A percentile compares a stretch with the other conserved stretches of the same genome.
These are phyloP conservation scores for Rhopalosiphum maidis DNA, from an alignment of 1,140 invertebrate species.

Conservation along the genomic window DNA sequence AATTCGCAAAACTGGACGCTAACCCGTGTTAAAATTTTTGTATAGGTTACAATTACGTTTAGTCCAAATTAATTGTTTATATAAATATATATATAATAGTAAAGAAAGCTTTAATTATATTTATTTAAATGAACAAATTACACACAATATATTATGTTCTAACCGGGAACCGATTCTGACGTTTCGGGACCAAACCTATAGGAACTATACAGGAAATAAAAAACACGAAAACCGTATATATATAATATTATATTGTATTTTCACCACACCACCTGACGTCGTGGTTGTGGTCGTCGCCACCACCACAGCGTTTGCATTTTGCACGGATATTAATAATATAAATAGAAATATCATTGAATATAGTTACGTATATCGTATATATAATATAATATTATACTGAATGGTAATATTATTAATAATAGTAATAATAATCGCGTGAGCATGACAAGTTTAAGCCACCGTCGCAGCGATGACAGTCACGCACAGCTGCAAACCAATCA, in stretches of 20 bases:
- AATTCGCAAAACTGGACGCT: background rate
- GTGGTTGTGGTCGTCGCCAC: background rate
- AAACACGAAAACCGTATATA: background rate
- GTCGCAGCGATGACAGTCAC: background rate
- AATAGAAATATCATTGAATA: background rate
- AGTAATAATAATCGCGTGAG: conserved; percentile 8
- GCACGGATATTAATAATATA: background rate
- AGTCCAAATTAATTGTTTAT: background rate
- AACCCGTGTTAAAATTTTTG: background rate
- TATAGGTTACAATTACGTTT: background rate
- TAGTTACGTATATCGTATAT: no score
- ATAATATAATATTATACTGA: no score
- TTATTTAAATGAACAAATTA: background rate
- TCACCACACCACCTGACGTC: background rate
- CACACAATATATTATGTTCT: background rate
- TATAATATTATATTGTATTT: background rate
- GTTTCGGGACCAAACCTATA: background rate
- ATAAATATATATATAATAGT: background rate
- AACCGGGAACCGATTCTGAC: background rate
- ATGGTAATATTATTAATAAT: background rate
- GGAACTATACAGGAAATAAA: background rate
- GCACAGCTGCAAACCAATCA: background rate
- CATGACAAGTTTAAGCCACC: conserved; percentile 3
- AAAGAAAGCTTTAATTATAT: background rate
- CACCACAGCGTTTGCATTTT: background rate